Base-by-base conservation (phyloP, 2,113 vertebrate genomes). In the Marmota flaviventris region DNA sequence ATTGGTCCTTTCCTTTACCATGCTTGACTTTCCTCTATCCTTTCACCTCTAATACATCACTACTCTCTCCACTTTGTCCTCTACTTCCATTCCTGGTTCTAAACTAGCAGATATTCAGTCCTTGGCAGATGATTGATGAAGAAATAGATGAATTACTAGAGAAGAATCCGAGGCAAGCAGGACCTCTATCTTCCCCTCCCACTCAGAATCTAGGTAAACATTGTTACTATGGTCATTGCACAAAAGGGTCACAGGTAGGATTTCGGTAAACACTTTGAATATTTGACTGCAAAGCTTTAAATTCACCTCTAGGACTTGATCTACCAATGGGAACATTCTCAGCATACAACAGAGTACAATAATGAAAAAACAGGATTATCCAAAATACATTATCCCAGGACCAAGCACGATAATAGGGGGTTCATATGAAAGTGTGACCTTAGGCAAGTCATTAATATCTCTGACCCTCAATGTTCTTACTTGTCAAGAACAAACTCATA, bases 341-440 rank as follows among this genome's bases (percentile, higher is more conserved):
- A 51, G 8, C 37, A 12, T 56, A 65, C 7, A 65, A 27, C 27
- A 75, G 5, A 63, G 4, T n/a, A 34, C 92, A 4, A 89, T 63
- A 42, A 24, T 34, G 4, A 83, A 93, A 83, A 93, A 93, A 92
- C 8, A 27, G 32, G 42, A 51, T 83, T 94, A 93, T 48, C 84
- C 56, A 63, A 63, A 84, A 84, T 58, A 87, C 79, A 79, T 22
- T 20, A 32, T 58, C 13, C 24, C 34, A 78, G 67, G 61, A 48
- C 27, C 79, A 95, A 82, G 20, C 2, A 45, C 9, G 10, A 32
- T 16, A 24, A 51, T 34, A 86, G 22, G 69, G 12, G 29, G 14
- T n/a, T 75, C 51, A 32, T 14, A 11, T 87, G 24, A 4, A 93
- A 84, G 24, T 29, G 12, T 90, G 65, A 84, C 79, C 20, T 34